Evolutionary conservation across 2,113 vertebrate species (phyloP), one percentile per base, ranked within the genome.

Genomic region (Malaclemys terrapin): DNA sequence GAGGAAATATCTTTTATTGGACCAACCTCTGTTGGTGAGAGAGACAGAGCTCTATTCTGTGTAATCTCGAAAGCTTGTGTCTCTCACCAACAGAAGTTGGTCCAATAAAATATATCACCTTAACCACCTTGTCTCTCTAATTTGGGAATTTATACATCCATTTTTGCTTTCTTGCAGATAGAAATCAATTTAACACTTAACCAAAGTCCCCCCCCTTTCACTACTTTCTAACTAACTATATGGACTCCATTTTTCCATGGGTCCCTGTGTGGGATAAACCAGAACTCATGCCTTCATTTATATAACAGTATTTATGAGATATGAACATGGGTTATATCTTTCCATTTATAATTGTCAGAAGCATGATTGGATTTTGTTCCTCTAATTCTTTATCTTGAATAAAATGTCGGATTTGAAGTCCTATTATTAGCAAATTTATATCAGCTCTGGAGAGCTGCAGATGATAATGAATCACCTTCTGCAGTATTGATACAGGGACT

Each of bases 401-500:
- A 96, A 97, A 96, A 95, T 91, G 96, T 95, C 12, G 59, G 90
- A 87, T 97, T 95, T 88, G 85, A 92, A 95, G 95, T 65, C 96
- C 96, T 97, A 97, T 97, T 97, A 96, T 97, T 97, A 97, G 97
- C 80, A 65, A 82, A 85, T 96, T 94, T 97, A 94, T 97, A 88
- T 93, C 85, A 96, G 91, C 95, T 93, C 97, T 96, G 96, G 86
- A 96, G 96, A 95, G 94, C 97, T 97, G 96, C 94, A 91, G 94
- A 96, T 97, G 93, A 94, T 93, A 72, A 92, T 96, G 97, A 97
- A 97, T 97, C 97, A 97, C 97, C 89, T 96, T 97, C 96, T 97
- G 97, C 96, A 97, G 95, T 88, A 96, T 92, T 96, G 97, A 97
- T 96, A 97, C 87, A 95, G 97, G 96, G 91, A 87, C 92, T 97